Evolutionary conservation across 2,888 invertebrate genomes (phyloP).

Genomic region (Theodoxus fluviatilis): DNA sequence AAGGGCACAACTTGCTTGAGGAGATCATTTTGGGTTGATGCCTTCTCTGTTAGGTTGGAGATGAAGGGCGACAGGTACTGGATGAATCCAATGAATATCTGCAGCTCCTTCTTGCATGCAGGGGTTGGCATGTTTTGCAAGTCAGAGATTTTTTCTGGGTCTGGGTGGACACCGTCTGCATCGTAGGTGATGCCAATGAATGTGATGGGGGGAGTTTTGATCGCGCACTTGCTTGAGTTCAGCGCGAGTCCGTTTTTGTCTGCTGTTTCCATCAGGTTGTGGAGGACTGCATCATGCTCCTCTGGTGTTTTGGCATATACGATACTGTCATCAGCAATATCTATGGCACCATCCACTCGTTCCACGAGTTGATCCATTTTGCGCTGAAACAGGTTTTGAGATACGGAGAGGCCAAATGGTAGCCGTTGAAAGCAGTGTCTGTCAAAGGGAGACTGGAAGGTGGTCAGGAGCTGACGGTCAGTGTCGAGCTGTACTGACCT

Average conservation of each 20-base stretch:
- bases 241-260: slow-evolving; percentile 25
- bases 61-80: slow-evolving; percentile 31
- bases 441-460: slow-evolving; percentile 35
- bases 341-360: slow-evolving; percentile 20
- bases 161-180: slow-evolving; percentile 31
- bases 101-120: slow-evolving; percentile 24
- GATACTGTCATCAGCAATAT: slow-evolving; percentile 27
- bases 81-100: slow-evolving; percentile 32
- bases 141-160: slow-evolving; percentile 28
- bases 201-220: slow-evolving; percentile 20
- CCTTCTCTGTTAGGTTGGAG: slow-evolving; percentile 23
- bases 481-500: slow-evolving; percentile 29
- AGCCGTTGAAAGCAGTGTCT: slow-evolving; percentile 28
- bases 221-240: slow-evolving; percentile 27
- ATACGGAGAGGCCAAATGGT: slow-evolving; percentile 29
- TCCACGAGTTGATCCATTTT: slow-evolving; percentile 30
- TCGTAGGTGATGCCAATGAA: slow-evolving; percentile 32
- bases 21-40: slow-evolving; percentile 27
- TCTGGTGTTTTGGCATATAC: slow-evolving; percentile 18
- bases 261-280: slow-evolving; percentile 19
- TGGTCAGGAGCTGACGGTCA: slow-evolving; percentile 29
- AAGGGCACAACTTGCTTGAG: slow-evolving; percentile 24
- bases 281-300: slow-evolving; percentile 28
- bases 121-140: slow-evolving; percentile 28
- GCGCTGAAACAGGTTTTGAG: slow-evolving; percentile 31